Evolutionary conservation across 2,888 invertebrate genomes (phyloP), one percentile per base, ranked within the genome.

Genomic region (Invenusta paracnida): DNA sequence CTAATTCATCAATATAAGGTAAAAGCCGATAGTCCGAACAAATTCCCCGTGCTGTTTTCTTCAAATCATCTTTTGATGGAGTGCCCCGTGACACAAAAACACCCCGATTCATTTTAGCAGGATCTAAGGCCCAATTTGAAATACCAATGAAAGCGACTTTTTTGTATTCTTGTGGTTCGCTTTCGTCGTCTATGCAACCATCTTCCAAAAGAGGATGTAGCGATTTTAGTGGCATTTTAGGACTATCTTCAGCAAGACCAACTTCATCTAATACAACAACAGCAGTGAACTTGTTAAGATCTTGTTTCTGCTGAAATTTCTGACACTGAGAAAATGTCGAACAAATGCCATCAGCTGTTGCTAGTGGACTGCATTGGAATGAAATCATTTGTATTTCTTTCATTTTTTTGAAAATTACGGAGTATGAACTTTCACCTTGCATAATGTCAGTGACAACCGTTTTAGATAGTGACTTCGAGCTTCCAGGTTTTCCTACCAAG

Each of bases 121-220:
- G 91, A 87, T 91, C 91, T 48, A 91, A 87, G n/a, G 91, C 90
- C 91, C 91, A 91, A 88, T 90, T 91, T 13, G 90, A 90, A 27
- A 91, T 90, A n/a, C 90, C 91, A 88, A 91, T 90, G 85, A 90
- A 90, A 13, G 89, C 90, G 48, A 90, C 90, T 88, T 90, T 90
- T 84, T 88, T 90, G 88, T 89, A 88, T 23, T 87, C 87, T 86
- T 88, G 88, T 67, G 89, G 89, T 48, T 85, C 87, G 85, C 90
- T 90, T 87, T 90, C 89, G n/a, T 89, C 90, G 86, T 89, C 89
- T 83, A 86, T 86, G 83, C 89, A 90, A 81, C 90, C 90, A 88
- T 90, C 90, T 86, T 91, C 91, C 28, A 91, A 86, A 29, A 90
- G 86, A n/a, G 90, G 90, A 87, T 91, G 91, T 1, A 91, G 88